Percentiles rank a stretch among this genome's conserved stretches.
Evolutionary conservation across 2,797 vertebrate genomes (phyloP).

Genomic region (Margarornis squamiger): DNA sequence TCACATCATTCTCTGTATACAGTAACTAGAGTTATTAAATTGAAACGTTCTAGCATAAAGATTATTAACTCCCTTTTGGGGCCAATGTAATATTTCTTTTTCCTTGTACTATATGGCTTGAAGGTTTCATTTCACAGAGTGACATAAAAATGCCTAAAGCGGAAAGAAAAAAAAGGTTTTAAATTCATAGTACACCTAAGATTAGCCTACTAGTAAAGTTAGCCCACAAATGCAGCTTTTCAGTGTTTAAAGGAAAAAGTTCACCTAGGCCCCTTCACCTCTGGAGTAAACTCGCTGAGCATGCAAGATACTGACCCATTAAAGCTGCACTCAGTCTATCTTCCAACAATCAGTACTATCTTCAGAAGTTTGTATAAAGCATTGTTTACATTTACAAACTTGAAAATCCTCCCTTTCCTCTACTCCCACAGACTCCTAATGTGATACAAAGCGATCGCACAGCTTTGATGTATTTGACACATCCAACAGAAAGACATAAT

Average conservation of each 20-base stretch:
- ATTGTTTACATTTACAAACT: constrained; percentile 48
- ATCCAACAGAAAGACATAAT: not conserved
- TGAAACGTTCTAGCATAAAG: not conserved
- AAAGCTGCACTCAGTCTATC: not conserved
- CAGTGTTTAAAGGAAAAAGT: not conserved
- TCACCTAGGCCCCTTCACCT: not conserved
- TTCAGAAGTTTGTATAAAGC: constrained; percentile 15
- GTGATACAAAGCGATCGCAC: not conserved
- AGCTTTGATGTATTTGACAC: constrained; percentile 32
- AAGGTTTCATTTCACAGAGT: not conserved
- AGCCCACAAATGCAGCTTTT: not conserved
- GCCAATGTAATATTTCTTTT: not conserved
- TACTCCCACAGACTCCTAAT: constrained; percentile 32
- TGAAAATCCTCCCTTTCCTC: constrained; percentile 56
- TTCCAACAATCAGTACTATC: constrained; percentile 14
- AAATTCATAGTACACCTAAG: not conserved
- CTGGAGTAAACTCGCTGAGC: not conserved
- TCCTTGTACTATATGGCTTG: not conserved
- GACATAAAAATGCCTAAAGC: not conserved
- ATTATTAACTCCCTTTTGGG: not conserved
- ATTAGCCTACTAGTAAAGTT: not conserved
- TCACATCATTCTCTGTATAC: not conserved
- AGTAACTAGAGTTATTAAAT: not conserved
- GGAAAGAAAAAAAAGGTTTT: not conserved
- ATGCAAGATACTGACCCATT: not conserved